These are phyloP conservation scores for Melanerpes aurifrons DNA, from an alignment of 2,113 vertebrate genomes.

Conservation along the genomic window DNA sequence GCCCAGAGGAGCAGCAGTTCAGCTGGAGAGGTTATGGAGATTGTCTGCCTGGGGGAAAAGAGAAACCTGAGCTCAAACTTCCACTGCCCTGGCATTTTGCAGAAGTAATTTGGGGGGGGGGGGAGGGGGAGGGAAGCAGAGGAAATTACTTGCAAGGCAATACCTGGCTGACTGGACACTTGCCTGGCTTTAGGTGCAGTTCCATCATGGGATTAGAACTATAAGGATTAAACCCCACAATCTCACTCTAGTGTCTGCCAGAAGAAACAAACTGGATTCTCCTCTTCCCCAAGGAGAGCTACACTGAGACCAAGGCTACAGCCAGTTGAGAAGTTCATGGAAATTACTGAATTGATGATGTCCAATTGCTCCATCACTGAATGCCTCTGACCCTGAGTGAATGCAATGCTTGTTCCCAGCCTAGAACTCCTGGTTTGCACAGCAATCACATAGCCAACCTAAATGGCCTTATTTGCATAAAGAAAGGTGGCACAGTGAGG, in stretches of 20 bases:
- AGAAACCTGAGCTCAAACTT: not conserved
- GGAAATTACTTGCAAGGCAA: not conserved
- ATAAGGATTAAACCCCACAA: not conserved
- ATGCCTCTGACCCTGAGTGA: not conserved
- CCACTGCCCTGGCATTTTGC: not conserved
- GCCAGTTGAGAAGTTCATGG: not conserved
- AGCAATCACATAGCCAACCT: not conserved
- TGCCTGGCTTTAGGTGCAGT: not conserved
- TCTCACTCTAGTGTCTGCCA: not conserved
- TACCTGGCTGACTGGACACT: not conserved
- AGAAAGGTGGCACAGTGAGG: rapidly evolving
- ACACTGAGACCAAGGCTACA: not conserved
- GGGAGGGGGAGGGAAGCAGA: not conserved
- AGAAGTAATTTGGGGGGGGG: rapidly evolving
- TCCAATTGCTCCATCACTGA: not conserved
- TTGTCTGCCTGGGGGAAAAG: not conserved
- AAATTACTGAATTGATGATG: not conserved
- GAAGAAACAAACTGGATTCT: not conserved
- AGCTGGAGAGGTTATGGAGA: not conserved
- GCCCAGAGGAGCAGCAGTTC: not conserved
- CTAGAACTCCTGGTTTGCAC: not conserved
- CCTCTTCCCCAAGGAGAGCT: not conserved
- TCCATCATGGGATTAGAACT: not conserved
- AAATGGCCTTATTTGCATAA: not conserved
- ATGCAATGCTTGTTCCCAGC: not conserved